Conservation (phyloP, 2,888 invertebrate genomes). For the Meloe dianella region DNA sequence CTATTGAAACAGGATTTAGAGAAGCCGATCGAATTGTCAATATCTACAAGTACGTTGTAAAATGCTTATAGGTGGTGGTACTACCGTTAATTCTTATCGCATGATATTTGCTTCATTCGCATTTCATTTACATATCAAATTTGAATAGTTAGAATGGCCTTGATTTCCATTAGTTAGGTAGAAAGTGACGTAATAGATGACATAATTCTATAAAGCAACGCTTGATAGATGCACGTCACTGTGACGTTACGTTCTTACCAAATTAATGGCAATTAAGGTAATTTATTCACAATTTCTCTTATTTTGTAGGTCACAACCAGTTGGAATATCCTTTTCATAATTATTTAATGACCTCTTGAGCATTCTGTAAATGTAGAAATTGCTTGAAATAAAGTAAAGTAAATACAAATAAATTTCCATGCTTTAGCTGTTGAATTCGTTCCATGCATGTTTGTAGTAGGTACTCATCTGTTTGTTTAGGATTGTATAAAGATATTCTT, state of each 20-base stretch:
- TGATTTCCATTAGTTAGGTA: not conserved
- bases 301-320: not conserved
- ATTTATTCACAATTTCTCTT: not conserved
- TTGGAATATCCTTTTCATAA: not conserved
- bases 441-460: not conserved
- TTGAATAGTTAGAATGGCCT: no score
- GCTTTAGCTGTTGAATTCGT: not conserved
- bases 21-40: constrained; percentile 61
- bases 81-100: not conserved
- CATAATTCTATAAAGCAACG: no score
- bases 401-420: not conserved
- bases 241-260: not conserved
- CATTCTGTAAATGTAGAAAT: not conserved
- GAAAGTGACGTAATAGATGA: not conserved
- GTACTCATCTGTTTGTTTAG: no score
- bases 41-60: constrained; percentile 47
- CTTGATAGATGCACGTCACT: no score
- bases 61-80: not conserved
- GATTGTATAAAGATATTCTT: not conserved
- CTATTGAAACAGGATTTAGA: constrained; percentile 62
- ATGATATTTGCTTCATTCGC: not conserved
- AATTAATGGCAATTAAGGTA: not conserved
- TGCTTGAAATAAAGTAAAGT: not conserved
- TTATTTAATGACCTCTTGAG: not conserved
- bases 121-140: no score